Base-by-base conservation (phyloP, 2,888 invertebrate species). In the Cosmopolites sordidus region DNA sequence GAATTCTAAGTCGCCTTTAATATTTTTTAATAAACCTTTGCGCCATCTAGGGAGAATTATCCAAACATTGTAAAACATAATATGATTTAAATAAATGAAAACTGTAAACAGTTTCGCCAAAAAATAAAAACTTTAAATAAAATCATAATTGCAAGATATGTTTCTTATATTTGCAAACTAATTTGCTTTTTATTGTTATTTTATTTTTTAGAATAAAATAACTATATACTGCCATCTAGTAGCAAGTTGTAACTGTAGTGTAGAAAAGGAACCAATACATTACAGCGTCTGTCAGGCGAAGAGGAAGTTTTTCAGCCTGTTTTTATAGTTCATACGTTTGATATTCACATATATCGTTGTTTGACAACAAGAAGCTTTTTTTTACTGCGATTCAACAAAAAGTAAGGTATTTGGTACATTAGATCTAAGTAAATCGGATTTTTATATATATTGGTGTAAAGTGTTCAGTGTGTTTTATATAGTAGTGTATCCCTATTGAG, bases 351-450 rank as follows among this genome's bases (percentile, higher is more conserved):
- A 22, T 22, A 22, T 33, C 33, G 33, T 48, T 52, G 57, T 49
- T 54, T 54, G 48, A 56, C 56, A 56, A 56, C 56, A 56, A 39
- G 41, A 45, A 42, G 45, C 39, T n/a, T 47, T 48, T 46, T 51
- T 49, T 50, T 56, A 51, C 44, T 56, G 51, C 51, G 51, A 51
- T 48, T 56, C 48, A 51, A 41, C 29, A 51, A 56, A 51, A 55
- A 56, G 43, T 29, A 43, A 48, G 40, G 33, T 43, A 48, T 48
- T 43, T 43, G 30, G 37, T 22, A 33, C 33, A 4, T 33, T 33
- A 12, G n/a, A 3, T 5, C n/a, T 12, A 12, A 33, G 11, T 33
- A 33, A 33, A 12, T 33, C 11, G 11, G 2, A 22, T 3, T 33
- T 33, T 33, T 3, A 33, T 33, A 33, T 33, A 33, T 33, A 5